Evolutionary conservation across 2,888 invertebrate genomes (phyloP).

Genomic region (Hypolimnas misippus): DNA sequence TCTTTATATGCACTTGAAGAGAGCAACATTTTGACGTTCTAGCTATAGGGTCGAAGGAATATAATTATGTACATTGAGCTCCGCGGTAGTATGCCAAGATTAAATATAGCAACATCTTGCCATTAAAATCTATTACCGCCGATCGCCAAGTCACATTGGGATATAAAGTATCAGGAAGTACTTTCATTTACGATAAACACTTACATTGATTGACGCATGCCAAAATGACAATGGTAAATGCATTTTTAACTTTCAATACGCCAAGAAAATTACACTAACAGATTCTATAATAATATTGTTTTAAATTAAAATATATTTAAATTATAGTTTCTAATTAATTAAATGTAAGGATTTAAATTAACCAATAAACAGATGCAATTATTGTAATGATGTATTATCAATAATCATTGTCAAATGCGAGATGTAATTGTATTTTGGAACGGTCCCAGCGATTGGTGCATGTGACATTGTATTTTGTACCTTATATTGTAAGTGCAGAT

Average conservation of each 20-base stretch:
- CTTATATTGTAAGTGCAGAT: constrained; percentile 2
- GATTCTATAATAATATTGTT: background rate
- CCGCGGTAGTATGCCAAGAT: constrained; percentile 62
- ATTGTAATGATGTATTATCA: constrained; percentile 8
- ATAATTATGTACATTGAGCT: constrained; percentile 41
- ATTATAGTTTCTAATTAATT: constrained; percentile 2
- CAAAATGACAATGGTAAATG: background rate
- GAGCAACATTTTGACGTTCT: constrained; percentile 44
- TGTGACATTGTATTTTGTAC: constrained; percentile 7
- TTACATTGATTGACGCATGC: constrained; percentile 19
- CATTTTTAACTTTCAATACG: background rate
- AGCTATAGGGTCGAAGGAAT: constrained; percentile 38
- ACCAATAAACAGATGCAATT: constrained; percentile 10
- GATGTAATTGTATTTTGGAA: constrained; percentile 26
- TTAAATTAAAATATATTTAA: background rate
- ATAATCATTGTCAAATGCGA: constrained; percentile 10
- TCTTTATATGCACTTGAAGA: background rate
- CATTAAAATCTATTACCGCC: constrained; percentile 56
- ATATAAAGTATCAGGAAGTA: constrained; percentile 42
- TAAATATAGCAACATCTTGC: constrained; percentile 65
- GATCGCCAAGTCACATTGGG: constrained; percentile 67
- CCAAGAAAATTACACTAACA: background rate
- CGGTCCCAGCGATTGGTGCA: constrained; percentile 5
- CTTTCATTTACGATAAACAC: constrained; percentile 26
- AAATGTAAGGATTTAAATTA: constrained; percentile 8